Percentiles rank a stretch among this genome's conserved stretches.
These are phyloP conservation scores for Chanos chanos DNA, from an alignment of 2,797 vertebrate genomes.

Conservation along the genomic window DNA sequence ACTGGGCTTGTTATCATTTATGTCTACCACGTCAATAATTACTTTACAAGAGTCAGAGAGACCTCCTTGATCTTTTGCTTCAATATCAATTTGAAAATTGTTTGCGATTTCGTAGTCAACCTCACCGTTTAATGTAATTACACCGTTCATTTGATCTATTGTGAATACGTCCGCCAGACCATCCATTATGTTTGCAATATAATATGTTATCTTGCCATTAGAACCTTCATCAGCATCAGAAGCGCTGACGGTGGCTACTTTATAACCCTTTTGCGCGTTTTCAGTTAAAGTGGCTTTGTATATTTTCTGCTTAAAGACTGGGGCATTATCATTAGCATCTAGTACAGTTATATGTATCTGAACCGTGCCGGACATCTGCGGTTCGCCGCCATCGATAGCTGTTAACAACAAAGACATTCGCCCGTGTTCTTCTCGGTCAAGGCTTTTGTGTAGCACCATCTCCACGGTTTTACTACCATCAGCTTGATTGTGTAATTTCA, in stretches of 20 bases:
- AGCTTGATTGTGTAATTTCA: conserved; percentile 42
- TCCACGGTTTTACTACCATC: conserved; percentile 49
- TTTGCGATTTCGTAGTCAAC: conserved; percentile 39
- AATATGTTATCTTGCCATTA: conserved; percentile 40
- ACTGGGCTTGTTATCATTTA: conserved; percentile 18
- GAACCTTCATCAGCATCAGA: conserved; percentile 38
- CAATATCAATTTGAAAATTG: conserved; percentile 29
- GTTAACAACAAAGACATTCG: conserved; percentile 34
- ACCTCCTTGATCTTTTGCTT: too few relatives aligned
- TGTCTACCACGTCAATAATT: conserved; percentile 33
- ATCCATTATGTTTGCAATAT: conserved; percentile 13
- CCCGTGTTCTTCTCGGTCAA: conserved; percentile 68
- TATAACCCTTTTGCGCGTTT: conserved; percentile 26
- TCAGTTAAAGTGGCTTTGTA: conserved; percentile 52
- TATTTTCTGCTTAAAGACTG: conserved; percentile 31
- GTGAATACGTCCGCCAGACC: conserved; percentile 12
- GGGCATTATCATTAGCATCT: conserved; percentile 49
- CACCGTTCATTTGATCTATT: conserved; percentile 32
- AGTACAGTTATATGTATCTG: conserved; percentile 43
- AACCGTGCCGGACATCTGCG: conserved; percentile 46
- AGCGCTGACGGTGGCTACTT: conserved; percentile 46
- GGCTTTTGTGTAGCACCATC: conserved; percentile 46
- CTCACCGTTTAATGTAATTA: conserved; percentile 26
- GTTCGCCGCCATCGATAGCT: conserved; percentile 53
- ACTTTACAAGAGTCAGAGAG: conserved; percentile 30